Base-by-base conservation (phyloP, 2,888 invertebrate genomes). In the Drosophila neotestacea region DNA sequence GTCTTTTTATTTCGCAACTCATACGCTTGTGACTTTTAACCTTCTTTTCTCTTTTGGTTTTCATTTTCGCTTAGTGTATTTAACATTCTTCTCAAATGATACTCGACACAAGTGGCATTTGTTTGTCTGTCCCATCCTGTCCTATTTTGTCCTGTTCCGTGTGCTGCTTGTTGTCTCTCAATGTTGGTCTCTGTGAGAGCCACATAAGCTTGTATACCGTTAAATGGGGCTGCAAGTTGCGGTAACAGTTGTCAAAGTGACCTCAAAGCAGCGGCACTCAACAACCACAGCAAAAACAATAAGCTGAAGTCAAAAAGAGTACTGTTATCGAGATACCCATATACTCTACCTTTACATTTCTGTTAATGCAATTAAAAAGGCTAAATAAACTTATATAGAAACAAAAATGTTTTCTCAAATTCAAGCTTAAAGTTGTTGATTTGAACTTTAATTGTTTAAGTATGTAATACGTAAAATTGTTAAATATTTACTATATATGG, bases 81-180 rank as follows among this genome's bases (percentile, higher is more conserved):
- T 88, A 87, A 88, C 88, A 86, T 88, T 87, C 85, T 84, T 73
- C 84, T 77, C 77, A 78, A 88, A 90, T 90, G 88, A 88, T 84
- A 90, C 87, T 87, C 87, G 58, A 80, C 78, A 73, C 81, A 86
- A 89, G 87, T 78, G 63, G 63, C 81, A 77, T 87, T 89, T 80
- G 82, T 81, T 75, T 75, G 82, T 75, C 73, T 70, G 70, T 64
- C 62, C 41, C 36, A 4, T 34, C 11, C 47, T 30, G n/a, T 36
- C 38, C 44, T 4, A 3, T 16, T 9, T 38, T 6, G 32, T 39
- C 39, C 32, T 44, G 28, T 47, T 46, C 10, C 52, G 42, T 54
- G 28, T 11, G 28, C 36, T 16, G 46, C 22, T 50, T 34, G 32
- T 32, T 32, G 32, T 32, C 42, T 16, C 42, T 42, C 22, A 27